Conservation (phyloP, 2,113 vertebrate species). For the Pseudonaja textilis region DNA sequence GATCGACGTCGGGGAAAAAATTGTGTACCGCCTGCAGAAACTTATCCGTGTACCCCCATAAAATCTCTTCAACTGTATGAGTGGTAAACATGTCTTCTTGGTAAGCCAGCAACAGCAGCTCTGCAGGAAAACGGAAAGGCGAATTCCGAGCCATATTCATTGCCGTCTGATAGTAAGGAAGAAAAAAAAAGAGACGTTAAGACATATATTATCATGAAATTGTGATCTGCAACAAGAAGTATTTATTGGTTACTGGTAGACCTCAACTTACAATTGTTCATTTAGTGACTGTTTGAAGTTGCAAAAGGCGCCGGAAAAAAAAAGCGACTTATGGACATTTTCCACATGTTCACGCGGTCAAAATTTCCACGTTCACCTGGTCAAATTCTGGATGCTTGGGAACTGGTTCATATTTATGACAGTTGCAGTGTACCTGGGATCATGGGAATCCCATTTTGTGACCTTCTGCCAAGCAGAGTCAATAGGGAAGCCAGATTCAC, state of each 20-base stretch:
- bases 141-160: slow-evolving; percentile 73
- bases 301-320: not conserved
- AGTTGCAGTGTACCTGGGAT: not conserved
- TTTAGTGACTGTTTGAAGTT: not conserved
- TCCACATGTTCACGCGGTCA: not conserved
- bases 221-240: not conserved
- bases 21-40: slow-evolving; percentile 70
- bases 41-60: slow-evolving; percentile 91
- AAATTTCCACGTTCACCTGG: no score
- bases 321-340: not conserved
- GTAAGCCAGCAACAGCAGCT: slow-evolving; percentile 63
- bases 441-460: not conserved
- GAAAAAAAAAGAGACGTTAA: not conserved
- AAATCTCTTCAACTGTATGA: slow-evolving; percentile 75
- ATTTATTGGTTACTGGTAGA: not conserved
- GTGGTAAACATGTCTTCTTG: slow-evolving; percentile 77
- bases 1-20: slow-evolving; percentile 59
- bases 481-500: not conserved
- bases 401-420: not conserved
- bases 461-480: not conserved
- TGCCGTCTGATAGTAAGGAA: slow-evolving; percentile 71
- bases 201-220: not conserved
- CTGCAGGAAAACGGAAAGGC: slow-evolving; percentile 48
- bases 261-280: not conserved
- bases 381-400: no score